phyloP scores from a whole-genome alignment of 2,888 invertebrate genomes.

The Heliconius erato region DNA sequence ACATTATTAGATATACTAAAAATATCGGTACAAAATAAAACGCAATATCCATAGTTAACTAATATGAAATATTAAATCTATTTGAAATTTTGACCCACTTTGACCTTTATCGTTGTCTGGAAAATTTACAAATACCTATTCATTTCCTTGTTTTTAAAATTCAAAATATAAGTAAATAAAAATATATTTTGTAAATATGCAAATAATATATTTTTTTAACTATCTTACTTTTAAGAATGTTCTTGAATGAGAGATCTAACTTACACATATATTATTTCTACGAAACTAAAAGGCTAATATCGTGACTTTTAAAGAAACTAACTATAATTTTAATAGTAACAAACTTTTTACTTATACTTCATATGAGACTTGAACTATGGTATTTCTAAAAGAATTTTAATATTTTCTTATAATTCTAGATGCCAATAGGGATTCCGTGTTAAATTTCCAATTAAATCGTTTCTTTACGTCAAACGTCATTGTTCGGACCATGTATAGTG shows the following conservation, averaged over 20 bases:
- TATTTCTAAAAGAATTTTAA: not conserved
- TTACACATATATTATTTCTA: not conserved
- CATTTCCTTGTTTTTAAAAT: conserved; percentile 2
- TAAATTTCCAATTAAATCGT: not conserved
- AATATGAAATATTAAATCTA: conserved; percentile 35
- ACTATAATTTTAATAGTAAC: not conserved
- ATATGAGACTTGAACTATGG: not conserved
- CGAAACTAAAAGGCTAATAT: not conserved
- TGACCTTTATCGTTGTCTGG: conserved; percentile 35
- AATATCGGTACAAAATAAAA: conserved; percentile 21
- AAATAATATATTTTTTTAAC: not conserved
- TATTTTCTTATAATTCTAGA: not conserved
- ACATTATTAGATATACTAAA: no score
- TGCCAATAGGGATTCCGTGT: not conserved
- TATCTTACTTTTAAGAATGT: not conserved
- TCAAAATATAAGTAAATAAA: not conserved
- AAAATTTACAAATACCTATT: conserved; percentile 28
- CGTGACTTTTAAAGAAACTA: not conserved
- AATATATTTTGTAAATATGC: no score
- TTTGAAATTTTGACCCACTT: conserved; percentile 22
- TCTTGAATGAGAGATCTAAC: not conserved
- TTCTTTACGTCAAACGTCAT: conserved; percentile 16
- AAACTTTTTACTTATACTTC: not conserved
- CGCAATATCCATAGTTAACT: conserved; percentile 28
- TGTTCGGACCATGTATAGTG: conserved; percentile 25